phyloP scores from a whole-genome alignment of 2,113 vertebrate species.

The Dasyprocta punctata region DNA sequence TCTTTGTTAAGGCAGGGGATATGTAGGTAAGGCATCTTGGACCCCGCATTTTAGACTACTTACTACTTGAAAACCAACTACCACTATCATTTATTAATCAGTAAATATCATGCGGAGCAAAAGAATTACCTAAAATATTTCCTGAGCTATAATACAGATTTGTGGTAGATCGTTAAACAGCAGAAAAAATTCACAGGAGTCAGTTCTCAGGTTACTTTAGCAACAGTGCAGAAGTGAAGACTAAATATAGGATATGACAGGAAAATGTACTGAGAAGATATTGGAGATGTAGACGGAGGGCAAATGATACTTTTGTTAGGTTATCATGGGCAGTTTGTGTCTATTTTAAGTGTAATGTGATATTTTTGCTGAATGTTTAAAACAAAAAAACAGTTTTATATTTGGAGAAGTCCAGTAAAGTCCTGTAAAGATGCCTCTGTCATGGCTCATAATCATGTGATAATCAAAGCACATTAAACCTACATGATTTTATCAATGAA shows the following conservation, averaged over 20 bases:
- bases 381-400: neutral
- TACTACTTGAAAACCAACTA: neutral
- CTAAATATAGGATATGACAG: neutral
- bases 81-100: neutral
- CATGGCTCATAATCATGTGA: too few relatives aligned
- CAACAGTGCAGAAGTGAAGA: neutral
- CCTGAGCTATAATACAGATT: neutral
- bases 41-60: neutral
- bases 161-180: neutral
- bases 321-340: neutral
- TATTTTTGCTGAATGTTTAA: neutral
- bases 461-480: neutral
- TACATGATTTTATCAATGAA: neutral
- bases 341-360: neutral
- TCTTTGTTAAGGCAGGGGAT: neutral
- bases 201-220: neutral
- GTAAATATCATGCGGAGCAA: neutral
- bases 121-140: too few relatives aligned
- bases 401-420: too few relatives aligned
- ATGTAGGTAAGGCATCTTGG: neutral
- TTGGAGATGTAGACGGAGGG: neutral
- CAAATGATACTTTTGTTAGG: neutral
- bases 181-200: neutral
- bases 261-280: neutral
- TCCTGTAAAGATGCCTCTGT: too few relatives aligned